Percentiles rank a stretch among this genome's conserved stretches.
These are phyloP conservation scores for Panopea generosa DNA, from an alignment of 2,888 invertebrate genomes.

Conservation along the genomic window DNA sequence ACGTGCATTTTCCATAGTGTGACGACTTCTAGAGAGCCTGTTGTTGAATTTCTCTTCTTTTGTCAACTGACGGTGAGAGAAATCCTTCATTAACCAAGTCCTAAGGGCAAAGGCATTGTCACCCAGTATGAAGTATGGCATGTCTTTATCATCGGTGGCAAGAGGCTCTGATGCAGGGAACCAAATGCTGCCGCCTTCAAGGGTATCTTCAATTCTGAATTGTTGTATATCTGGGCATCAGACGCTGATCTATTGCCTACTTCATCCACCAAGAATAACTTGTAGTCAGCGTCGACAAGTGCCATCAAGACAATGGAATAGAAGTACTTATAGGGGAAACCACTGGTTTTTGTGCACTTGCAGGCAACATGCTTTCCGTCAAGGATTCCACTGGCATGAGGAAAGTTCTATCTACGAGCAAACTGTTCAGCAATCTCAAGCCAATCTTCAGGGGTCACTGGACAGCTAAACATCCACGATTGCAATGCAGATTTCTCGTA, in stretches of 20 bases:
- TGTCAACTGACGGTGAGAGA: background rate
- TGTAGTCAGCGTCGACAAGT: no score
- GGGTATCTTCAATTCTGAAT: constrained; percentile 2
- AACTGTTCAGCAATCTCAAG: no score
- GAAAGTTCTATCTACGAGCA: no score
- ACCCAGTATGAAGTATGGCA: constrained; percentile 14
- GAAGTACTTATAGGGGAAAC: no score
- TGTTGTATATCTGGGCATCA: constrained; percentile 13
- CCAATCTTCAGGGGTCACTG: no score
- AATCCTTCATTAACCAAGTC: constrained; percentile 13
- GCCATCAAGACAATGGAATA: no score
- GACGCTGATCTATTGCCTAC: background rate
- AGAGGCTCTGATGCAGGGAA: constrained; percentile 18
- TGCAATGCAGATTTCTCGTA: no score
- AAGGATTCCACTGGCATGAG: no score
- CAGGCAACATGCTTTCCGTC: no score
- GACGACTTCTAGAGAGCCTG: background rate
- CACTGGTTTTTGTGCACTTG: no score
- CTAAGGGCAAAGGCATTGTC: constrained; percentile 5
- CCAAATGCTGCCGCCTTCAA: constrained; percentile 13
- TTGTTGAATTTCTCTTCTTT: background rate
- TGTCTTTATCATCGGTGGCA: constrained; percentile 17
- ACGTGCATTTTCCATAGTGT: constrained; percentile 19
- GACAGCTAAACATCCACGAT: no score
- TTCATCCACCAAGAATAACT: background rate